phyloP scores from a whole-genome alignment of 2,888 invertebrate genomes.

The Philaethria dido region DNA sequence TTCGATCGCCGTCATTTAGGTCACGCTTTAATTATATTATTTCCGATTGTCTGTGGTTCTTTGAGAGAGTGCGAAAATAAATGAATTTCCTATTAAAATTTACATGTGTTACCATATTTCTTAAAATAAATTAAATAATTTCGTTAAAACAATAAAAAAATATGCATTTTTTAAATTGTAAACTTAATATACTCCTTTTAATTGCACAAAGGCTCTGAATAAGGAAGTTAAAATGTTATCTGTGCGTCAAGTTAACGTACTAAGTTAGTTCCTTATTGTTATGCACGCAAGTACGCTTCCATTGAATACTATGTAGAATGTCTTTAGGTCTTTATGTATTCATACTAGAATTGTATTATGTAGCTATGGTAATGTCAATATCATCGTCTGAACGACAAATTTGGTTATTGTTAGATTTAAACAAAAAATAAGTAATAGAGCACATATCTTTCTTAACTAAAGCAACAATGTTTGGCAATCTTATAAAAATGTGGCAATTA shows the following conservation, averaged over 20 bases:
- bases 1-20: slow-evolving; percentile 49
- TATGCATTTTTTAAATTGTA: slow-evolving; percentile 11
- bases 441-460: background rate
- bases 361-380: slow-evolving; percentile 9
- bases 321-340: slow-evolving; percentile 10
- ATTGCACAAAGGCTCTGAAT: slow-evolving; percentile 13
- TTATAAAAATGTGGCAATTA: background rate
- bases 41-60: slow-evolving; percentile 35
- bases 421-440: background rate
- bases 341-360: slow-evolving; percentile 9
- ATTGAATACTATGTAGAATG: slow-evolving; percentile 50
- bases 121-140: background rate
- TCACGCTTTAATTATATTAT: slow-evolving; percentile 38
- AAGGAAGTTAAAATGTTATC: slow-evolving; percentile 24
- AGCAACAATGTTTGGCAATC: background rate
- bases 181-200: background rate
- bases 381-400: background rate
- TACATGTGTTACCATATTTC: slow-evolving; percentile 3
- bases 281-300: slow-evolving; percentile 45
- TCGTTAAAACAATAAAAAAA: background rate
- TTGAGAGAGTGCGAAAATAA: background rate
- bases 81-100: background rate
- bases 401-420: background rate
- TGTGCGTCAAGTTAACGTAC: slow-evolving; percentile 23
- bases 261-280: slow-evolving; percentile 40